Base-by-base conservation (phyloP, 2,888 invertebrate species). In the Tenodera sinensis region DNA sequence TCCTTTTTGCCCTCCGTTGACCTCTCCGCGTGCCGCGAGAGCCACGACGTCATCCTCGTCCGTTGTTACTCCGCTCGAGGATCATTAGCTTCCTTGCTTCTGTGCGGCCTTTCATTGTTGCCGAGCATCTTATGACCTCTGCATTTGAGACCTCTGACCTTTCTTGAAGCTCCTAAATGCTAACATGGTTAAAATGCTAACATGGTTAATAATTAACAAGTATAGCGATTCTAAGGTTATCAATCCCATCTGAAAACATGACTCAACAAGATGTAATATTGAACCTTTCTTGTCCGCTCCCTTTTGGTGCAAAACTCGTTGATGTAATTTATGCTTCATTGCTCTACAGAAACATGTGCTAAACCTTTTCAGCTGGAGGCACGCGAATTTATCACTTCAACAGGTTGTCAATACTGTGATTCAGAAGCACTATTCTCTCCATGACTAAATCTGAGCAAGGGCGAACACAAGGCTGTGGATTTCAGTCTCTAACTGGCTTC, bases 1-100 rank as follows among this genome's bases (percentile, higher is more conserved):
- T 82, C 87, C 34, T 27, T 6, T 14, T 42, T 87, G 87, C 82
- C 87, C 87, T 87, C 83, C 7, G 83, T 27, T 87, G 87, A 87
- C 87, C 87, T 87, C 87, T 82, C 87, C 87, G 87, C 87, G 87
- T 87, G 87, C 87, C 87, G 8, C 54, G 54, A 71, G 54, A 71
- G 54, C 54, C 54, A 71, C 54, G 54, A 71, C 54, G 42, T 42
- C 25, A 71, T 71, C 6, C 54, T 71, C 54, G 54, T 71, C 54
- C 54, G 54, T 71, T 71, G 54, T 71, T 71, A 71, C 54, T 25
- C 54, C 20, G 3, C 54, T 71, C 54, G 54, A 71, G 54, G 54
- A 71, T 71, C 54, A 71, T 71, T 71, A 71, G 54, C 54, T 71
- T 25, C 25, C 4, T 25, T 71, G 54, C 54, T 71, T 71, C 54